Base-by-base conservation (phyloP, 2,888 invertebrate species). In the Chrysopilus asiliformis region DNA sequence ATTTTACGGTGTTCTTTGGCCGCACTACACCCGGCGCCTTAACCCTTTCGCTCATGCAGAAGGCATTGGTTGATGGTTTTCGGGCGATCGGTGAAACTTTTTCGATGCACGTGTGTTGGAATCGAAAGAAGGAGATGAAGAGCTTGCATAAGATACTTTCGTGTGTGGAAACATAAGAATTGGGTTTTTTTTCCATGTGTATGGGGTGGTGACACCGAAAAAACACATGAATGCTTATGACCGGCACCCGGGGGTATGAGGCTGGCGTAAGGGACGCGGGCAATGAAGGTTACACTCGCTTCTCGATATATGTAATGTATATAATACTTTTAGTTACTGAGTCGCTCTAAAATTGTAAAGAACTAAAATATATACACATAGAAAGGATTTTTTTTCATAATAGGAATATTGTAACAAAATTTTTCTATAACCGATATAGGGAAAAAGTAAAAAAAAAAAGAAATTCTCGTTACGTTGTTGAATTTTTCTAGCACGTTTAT, bases 291-390 rank as follows among this genome's bases (percentile, higher is more conserved):
- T 49, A 49, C 48, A 49, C 47, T 49, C 49, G 51, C 51, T 48
- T 51, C 49, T 47, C 46, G 43, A 45, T 50, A 49, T 51, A 48
- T 50, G 49, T 43, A 50, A 45, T 49, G 46, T 51, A 51, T 51
- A 51, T 51, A 51, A 46, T 48, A 47, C 49, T 44, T 52, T 52
- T 51, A 52, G 52, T 52, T 50, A 52, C 49, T 52, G 50, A 52
- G 49, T 50, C 50, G 52, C 51, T 51, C 47, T 51, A 52, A 52
- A 51, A 52, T 51, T 52, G 52, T 52, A 49, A 50, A 49, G 52
- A 52, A 51, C 52, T 49, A 46, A 47, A 46, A 47, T 33, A 37
- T 36, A 33, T 27, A 38, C 31, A 37, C 32, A 38, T 20, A 26
- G 14, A 31, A 32, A 33, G 32, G 37, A 30, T 36, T 30, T 26